Conservation (phyloP, 2,113 vertebrate species). For the Opisthocomus hoazin region DNA sequence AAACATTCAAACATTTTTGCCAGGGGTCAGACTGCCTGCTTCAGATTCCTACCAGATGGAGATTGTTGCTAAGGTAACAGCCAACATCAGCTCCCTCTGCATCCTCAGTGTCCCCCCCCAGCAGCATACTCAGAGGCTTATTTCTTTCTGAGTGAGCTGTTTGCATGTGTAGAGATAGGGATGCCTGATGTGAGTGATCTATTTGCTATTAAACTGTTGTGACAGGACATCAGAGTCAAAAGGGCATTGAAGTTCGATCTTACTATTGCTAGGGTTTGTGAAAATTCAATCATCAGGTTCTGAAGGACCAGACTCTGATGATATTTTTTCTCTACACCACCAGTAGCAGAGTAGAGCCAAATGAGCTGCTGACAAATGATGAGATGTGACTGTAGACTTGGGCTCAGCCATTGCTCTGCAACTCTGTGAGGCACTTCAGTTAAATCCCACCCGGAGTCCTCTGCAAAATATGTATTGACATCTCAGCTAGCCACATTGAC, state of each 20-base stretch:
- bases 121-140: not conserved
- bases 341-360: not conserved
- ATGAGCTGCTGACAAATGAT: not conserved
- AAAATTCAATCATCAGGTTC: not conserved
- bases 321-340: not conserved
- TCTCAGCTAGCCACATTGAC: not conserved
- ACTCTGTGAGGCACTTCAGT: not conserved
- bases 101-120: not conserved
- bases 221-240: not conserved
- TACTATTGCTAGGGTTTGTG: not conserved
- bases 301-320: not conserved
- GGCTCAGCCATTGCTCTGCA: not conserved
- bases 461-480: not conserved
- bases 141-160: not conserved
- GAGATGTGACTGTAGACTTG: not conserved
- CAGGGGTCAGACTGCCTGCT: not conserved
- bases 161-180: not conserved
- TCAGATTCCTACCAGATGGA: not conserved
- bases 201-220: not conserved
- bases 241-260: not conserved
- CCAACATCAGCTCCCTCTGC: conserved; percentile 1
- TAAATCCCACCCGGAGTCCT: not conserved
- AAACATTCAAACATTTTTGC: conserved; percentile 3
- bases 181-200: not conserved
- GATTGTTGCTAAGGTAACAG: conserved; percentile 45